Base-by-base conservation (phyloP, 2,888 invertebrate genomes). In the Eumerus sabulonum region DNA sequence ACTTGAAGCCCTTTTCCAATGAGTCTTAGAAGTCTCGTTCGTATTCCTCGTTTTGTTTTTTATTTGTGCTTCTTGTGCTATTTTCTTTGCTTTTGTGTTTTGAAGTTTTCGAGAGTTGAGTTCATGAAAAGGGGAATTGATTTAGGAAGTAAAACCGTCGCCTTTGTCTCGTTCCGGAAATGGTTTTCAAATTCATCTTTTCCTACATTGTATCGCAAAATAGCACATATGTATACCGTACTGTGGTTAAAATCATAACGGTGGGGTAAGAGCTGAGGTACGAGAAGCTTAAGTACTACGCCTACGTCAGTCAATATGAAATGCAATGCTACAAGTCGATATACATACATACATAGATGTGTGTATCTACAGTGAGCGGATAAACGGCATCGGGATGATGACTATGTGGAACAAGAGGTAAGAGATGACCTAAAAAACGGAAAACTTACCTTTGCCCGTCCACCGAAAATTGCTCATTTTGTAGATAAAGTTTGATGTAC, bases 381-480 rank as follows among this genome's bases (percentile, higher is more conserved):
- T n/a, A n/a, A n/a, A n/a, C n/a, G n/a, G n/a, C n/a, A n/a, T n/a
- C n/a, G n/a, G n/a, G n/a, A n/a, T n/a, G n/a, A n/a, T n/a, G 27
- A 7, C 27, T 4, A 27, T 2, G 27, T 7, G 7, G 54, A 40
- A 50, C 16, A 42, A 51, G 13, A 62, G 48, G 50, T 27, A 54
- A 66, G 54, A 70, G 54, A 27, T 73, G 40, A n/a, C 42, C 13
- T 5, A 35, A 51, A 57, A 60, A 54, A 35, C 19, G 57, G 64
- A 48, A 51, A 71, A 47, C 87, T 86, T 84, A 89, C 89, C 89
- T 92, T 86, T 97, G 96, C 0, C 97, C 97, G 85, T 97, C 97
- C 84, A 97, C 96, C 87, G 97, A 96, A 90, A 97, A 97, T 88
- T 96, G 96, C 87, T 96, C 96, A 88, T 96, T 96, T 88, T 96